A percentile compares a stretch with the other conserved stretches of the same genome.
phyloP scores from a whole-genome alignment of 1,140 invertebrate genomes.

The Aphis gossypii region DNA sequence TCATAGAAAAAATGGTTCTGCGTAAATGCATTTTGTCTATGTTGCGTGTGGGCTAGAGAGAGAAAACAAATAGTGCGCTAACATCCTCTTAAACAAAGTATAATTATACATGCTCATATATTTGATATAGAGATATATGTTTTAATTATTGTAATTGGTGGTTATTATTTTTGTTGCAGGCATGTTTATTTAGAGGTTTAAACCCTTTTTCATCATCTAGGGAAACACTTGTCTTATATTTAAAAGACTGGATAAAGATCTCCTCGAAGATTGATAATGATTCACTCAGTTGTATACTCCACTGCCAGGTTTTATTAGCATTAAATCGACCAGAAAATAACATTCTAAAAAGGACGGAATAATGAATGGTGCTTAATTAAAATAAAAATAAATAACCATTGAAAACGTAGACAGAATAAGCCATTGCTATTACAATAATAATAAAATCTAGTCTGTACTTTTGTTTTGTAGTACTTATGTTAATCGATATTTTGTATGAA shows the following conservation, averaged over 20 bases:
- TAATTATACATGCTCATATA: neutral
- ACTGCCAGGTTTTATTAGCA: conserved; percentile 44
- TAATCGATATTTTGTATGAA: conserved; percentile 26
- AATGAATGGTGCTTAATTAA: conserved; percentile 2
- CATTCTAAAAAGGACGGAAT: conserved; percentile 27
- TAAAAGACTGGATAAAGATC: conserved; percentile 42
- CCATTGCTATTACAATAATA: conserved; percentile 29
- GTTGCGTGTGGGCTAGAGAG: too few species aligned
- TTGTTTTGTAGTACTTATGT: conserved; percentile 34
- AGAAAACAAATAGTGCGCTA: too few species aligned
- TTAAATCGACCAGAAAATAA: conserved; percentile 57
- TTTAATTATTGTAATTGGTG: neutral
- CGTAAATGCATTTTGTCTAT: too few species aligned
- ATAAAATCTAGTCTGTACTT: conserved; percentile 55
- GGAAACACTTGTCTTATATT: conserved; percentile 39
- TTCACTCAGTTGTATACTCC: conserved; percentile 48
- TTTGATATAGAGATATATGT: neutral
- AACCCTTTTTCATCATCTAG: conserved; percentile 40
- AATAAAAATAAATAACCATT: neutral
- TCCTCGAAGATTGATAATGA: conserved; percentile 45
- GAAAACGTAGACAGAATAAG: conserved; percentile 34
- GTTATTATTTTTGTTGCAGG: conserved; percentile 32
- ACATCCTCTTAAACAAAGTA: neutral
- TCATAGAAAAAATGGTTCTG: too few species aligned
- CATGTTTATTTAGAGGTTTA: conserved; percentile 44